phyloP scores from a whole-genome alignment of 2,113 vertebrate genomes.

The Atherinomorus stipes region DNA sequence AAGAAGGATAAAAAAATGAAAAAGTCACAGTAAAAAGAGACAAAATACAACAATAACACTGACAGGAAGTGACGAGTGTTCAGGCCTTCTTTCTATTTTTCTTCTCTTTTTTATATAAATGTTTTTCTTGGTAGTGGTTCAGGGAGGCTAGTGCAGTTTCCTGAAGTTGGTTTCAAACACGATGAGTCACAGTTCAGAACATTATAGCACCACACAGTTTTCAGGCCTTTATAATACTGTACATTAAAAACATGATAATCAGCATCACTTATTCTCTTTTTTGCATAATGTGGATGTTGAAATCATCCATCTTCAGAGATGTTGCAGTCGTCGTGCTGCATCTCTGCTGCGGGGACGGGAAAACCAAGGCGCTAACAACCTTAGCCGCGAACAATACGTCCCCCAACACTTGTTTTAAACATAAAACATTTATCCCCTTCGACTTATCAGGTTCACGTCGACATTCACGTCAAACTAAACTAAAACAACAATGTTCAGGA shows the following conservation, averaged over 20 bases:
- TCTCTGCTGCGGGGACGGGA: background rate
- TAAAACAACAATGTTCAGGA: no score
- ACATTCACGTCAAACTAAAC: background rate
- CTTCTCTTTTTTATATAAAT: slow-evolving; percentile 25
- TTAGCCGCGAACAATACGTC: background rate
- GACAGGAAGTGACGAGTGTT: slow-evolving; percentile 87
- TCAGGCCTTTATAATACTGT: slow-evolving; percentile 94
- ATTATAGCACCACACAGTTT: slow-evolving; percentile 95
- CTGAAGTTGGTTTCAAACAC: slow-evolving; percentile 94
- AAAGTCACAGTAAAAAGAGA: slow-evolving; percentile 85
- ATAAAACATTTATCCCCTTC: background rate
- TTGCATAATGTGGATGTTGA: slow-evolving; percentile 97
- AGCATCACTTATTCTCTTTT: slow-evolving; percentile 78
- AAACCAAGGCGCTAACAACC: background rate
- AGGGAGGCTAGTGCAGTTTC: slow-evolving; percentile 95
- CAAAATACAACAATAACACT: slow-evolving; percentile 86
- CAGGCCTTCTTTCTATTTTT: slow-evolving; percentile 30
- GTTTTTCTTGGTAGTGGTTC: slow-evolving; percentile 90
- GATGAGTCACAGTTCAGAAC: slow-evolving; percentile 95
- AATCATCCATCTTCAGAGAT: slow-evolving; percentile 68
- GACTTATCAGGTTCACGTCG: slow-evolving; percentile 12
- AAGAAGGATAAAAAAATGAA: slow-evolving; percentile 80
- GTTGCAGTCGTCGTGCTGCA: background rate
- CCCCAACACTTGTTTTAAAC: background rate
- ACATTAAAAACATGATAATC: slow-evolving; percentile 83